phyloP scores from a whole-genome alignment of 2,888 invertebrate genomes.

The Lampropteryx suffumata region DNA sequence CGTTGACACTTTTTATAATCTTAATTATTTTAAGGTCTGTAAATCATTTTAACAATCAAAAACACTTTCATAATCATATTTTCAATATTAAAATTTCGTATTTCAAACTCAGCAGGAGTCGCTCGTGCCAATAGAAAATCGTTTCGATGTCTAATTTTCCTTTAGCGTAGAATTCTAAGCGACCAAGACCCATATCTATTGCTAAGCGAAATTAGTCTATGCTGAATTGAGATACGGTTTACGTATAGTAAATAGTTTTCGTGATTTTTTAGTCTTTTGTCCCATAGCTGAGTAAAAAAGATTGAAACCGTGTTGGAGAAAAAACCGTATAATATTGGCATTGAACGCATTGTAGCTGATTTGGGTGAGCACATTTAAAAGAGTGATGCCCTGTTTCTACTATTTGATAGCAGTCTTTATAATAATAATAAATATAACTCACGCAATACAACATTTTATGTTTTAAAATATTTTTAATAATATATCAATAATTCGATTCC shows the following conservation, averaged over 20 bases:
- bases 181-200: slow-evolving; percentile 69
- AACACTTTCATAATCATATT: background rate
- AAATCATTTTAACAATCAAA: background rate
- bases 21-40: background rate
- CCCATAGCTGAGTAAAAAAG: slow-evolving; percentile 73
- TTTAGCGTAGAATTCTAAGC: slow-evolving; percentile 48
- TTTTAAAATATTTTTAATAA: too few species aligned
- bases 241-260: slow-evolving; percentile 35
- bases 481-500: too few species aligned
- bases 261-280: slow-evolving; percentile 65
- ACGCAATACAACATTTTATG: too few species aligned
- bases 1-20: too few species aligned
- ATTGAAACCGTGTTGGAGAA: slow-evolving; percentile 73
- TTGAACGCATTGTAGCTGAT: slow-evolving; percentile 66
- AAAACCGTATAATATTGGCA: slow-evolving; percentile 78
- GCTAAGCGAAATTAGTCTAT: slow-evolving; percentile 47
- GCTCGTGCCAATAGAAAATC: slow-evolving; percentile 65
- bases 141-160: slow-evolving; percentile 59
- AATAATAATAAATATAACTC: too few species aligned
- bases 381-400: too few species aligned
- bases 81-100: slow-evolving; percentile 41
- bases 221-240: slow-evolving; percentile 38
- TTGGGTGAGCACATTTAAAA: slow-evolving; percentile 63
- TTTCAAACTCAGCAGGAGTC: slow-evolving; percentile 50
- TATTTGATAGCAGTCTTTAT: too few species aligned